Conservation (phyloP, 2,113 vertebrate species). For the Cromileptes altivelis region DNA sequence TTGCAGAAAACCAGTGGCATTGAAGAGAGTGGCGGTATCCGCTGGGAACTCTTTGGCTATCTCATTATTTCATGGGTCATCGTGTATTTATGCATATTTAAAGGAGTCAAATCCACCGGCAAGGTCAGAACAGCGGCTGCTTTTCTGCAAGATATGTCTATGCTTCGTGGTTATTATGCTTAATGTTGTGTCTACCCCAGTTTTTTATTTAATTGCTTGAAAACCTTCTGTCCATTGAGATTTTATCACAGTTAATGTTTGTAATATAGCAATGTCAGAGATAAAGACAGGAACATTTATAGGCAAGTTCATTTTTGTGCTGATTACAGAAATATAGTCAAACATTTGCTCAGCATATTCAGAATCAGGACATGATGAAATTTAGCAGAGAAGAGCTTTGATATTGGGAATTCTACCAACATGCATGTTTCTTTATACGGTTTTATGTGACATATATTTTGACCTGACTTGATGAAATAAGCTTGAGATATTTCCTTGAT, state of each 20-base stretch:
- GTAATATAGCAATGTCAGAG: not conserved
- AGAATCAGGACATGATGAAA: not conserved
- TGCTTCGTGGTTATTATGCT: not conserved
- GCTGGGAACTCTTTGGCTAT: constrained; percentile 84
- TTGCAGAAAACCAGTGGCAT: constrained; percentile 80
- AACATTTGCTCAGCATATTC: not conserved
- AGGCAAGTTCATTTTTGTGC: not conserved
- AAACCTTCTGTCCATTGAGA: not conserved
- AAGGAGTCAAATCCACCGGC: constrained; percentile 85
- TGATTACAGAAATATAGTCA: not conserved
- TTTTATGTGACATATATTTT: not conserved
- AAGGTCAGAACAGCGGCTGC: constrained; percentile 74
- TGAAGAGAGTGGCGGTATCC: constrained; percentile 76
- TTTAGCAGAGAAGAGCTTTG: not conserved
- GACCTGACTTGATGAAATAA: not conserved
- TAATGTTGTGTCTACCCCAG: not conserved
- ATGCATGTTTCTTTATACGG: not conserved
- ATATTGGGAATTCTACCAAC: not conserved
- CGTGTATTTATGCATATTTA: constrained; percentile 87
- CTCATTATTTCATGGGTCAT: constrained; percentile 80
- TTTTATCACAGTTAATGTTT: not conserved
- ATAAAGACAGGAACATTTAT: not conserved
- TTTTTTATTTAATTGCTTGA: not conserved
- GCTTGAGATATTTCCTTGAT: not conserved
- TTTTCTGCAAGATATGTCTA: not conserved